A percentile compares a stretch with the other conserved stretches of the same genome.
Evolutionary conservation across 1,140 invertebrate species (phyloP).

Genomic region (Drosophila cardini): DNA sequence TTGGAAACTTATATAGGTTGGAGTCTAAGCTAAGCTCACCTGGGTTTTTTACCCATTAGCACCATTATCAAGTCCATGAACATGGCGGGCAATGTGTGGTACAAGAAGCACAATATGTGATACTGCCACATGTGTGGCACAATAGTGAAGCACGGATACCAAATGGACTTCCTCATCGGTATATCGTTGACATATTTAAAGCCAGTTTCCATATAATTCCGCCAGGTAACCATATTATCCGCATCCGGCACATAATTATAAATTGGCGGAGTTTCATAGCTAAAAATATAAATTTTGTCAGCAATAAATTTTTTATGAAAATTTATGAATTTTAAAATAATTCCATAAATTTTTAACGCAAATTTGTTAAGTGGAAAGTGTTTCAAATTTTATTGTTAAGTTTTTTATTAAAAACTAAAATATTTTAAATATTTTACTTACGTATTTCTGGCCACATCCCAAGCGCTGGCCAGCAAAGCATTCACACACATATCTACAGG

Average conservation of each 20-base stretch:
- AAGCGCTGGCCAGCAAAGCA: constrained; percentile 91
- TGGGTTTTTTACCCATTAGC: constrained; percentile 86
- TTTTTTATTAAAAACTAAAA: no score
- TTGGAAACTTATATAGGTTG: no score
- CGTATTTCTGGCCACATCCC: constrained; percentile 87
- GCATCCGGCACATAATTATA: constrained; percentile 90
- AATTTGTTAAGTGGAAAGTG: no score
- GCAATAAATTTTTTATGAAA: not conserved
- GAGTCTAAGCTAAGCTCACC: constrained; percentile 76
- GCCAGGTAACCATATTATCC: constrained; percentile 89
- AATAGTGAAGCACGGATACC: constrained; percentile 86
- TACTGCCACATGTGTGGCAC: constrained; percentile 85
- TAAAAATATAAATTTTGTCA: constrained; percentile 1
- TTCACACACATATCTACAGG: constrained; percentile 94
- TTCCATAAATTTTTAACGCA: no score
- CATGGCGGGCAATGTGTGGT: constrained; percentile 87
- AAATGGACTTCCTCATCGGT: constrained; percentile 85
- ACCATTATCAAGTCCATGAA: constrained; percentile 86
- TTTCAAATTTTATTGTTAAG: no score
- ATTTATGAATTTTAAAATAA: not conserved
- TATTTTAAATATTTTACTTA: no score
- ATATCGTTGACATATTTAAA: constrained; percentile 83
- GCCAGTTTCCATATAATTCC: constrained; percentile 86
- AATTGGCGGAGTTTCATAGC: constrained; percentile 85
- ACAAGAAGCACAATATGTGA: constrained; percentile 85